phyloP scores from a whole-genome alignment of 1,140 invertebrate genomes.

The Mactra quadrangularis region DNA sequence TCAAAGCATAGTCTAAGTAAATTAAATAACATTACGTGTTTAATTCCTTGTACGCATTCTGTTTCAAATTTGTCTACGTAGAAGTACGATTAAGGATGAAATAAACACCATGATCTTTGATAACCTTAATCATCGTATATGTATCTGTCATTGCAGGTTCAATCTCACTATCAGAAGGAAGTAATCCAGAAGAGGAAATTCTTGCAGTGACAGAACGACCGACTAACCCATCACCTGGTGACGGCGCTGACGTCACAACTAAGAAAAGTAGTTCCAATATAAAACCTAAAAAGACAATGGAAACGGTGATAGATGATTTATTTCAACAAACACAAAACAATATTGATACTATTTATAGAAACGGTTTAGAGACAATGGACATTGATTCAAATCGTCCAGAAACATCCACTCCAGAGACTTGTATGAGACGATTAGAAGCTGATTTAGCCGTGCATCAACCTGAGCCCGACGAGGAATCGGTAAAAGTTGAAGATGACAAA shows the following conservation, averaged over 20 bases:
- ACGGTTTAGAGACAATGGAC: slow-evolving; percentile 49
- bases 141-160: slow-evolving; percentile 57
- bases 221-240: slow-evolving; percentile 19
- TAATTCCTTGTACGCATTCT: no score
- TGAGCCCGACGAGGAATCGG: slow-evolving; percentile 11
- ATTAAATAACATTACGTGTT: no score
- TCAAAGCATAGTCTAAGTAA: no score
- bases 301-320: slow-evolving; percentile 49
- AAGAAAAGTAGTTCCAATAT: background rate
- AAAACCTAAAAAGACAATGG: slow-evolving; percentile 27
- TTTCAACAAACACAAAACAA: slow-evolving; percentile 46
- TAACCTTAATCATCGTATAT: no score
- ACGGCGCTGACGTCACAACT: background rate
- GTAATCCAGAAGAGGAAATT: slow-evolving; percentile 21
- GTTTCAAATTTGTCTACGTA: no score
- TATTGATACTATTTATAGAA: slow-evolving; percentile 53
- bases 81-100: no score
- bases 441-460: slow-evolving; percentile 18
- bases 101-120: no score
- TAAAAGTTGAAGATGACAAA: background rate
- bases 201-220: background rate
- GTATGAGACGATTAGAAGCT: slow-evolving; percentile 45
- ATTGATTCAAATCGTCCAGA: slow-evolving; percentile 47
- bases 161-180: slow-evolving; percentile 51
- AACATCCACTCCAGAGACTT: slow-evolving; percentile 49